Evolutionary conservation across 1,140 invertebrate species (phyloP), one percentile per base, ranked within the genome.

Genomic region (Portunus trituberculatus): DNA sequence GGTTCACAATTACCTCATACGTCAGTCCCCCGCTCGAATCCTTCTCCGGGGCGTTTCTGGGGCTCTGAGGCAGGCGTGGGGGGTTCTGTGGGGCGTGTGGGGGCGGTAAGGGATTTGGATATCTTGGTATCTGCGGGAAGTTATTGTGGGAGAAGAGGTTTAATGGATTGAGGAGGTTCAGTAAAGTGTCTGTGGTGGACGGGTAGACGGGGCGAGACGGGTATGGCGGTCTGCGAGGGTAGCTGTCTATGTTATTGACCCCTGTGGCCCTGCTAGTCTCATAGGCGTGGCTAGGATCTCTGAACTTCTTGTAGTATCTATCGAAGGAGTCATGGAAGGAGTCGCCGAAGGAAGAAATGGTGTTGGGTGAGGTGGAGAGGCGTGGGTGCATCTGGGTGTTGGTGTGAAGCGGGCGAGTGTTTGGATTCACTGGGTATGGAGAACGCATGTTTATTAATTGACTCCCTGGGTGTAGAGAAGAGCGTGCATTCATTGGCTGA

Each of bases 261-360:
- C 90, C 46, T 16, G 59, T 87, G 25, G n/a, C 45, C 25, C 31
- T 29, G 10, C 32, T 25, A 12, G 82, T 82, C 20, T 14, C 20
- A 16, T 20, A 31, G 46, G 3, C 46, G 28, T 93, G 45, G 83
- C 67, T 92, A 14, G 29, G 86, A 28, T 14, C 28, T 1, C 59
- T 93, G 28, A 84, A 48, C 12, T 29, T 84, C 88, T 94, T 94
- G 88, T 91, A 94, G 46, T 94, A 94, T 16, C n/a, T 48, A 52
- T 94, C 88, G 32, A 94, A 94, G 32, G 31, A 16, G 45, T 94
- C 46, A 28, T 94, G 93, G 28, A 94, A 94, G 12, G 31, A 12
- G 45, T 82, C 39, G 7, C 88, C 88, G n/a, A 94, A 94, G 31
- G 48, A 20, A 4, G n/a, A 6, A 16, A 29, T 8, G 48, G 12